Percentiles rank a stretch among this genome's conserved stretches.
Conservation (phyloP, 2,797 vertebrate species). For the Mormyrops attenuatus region DNA sequence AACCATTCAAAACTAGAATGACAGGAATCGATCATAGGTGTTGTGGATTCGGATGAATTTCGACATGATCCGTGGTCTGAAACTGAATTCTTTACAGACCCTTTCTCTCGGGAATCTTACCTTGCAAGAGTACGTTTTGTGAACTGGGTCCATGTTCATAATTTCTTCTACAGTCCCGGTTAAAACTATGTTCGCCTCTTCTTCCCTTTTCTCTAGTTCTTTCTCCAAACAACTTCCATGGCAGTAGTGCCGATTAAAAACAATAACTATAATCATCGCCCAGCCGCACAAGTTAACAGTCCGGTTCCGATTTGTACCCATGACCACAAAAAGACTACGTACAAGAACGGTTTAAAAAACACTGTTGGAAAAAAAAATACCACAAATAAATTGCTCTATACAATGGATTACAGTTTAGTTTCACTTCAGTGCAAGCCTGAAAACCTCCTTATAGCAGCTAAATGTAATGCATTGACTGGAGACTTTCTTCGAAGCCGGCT, state of each 20-base stretch:
- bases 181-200: slow-evolving; percentile 89
- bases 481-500: slow-evolving; percentile 58
- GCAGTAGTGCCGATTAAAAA: slow-evolving; percentile 55
- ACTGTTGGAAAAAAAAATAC: slow-evolving; percentile 21
- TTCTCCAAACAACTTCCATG: slow-evolving; percentile 77
- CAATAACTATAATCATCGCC: slow-evolving; percentile 53
- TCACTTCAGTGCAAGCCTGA: slow-evolving; percentile 48
- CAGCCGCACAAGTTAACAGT: slow-evolving; percentile 43
- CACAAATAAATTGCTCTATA: slow-evolving; percentile 17
- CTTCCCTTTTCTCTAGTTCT: slow-evolving; percentile 81
- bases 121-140: slow-evolving; percentile 96
- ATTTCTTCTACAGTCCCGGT: slow-evolving; percentile 97
- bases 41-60: background rate
- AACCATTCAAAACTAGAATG: background rate
- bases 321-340: slow-evolving; percentile 41
- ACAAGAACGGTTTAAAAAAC: slow-evolving; percentile 4
- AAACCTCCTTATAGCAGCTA: slow-evolving; percentile 42
- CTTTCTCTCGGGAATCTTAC: slow-evolving; percentile 53
- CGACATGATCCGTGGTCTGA: background rate
- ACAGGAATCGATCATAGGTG: background rate
- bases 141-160: slow-evolving; percentile 91
- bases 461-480: slow-evolving; percentile 51
- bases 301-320: slow-evolving; percentile 54
- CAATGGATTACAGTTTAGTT: slow-evolving; percentile 26
- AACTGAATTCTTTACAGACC: background rate